Conservation (phyloP, 2,888 invertebrate species). For the Drosophila fungiperda region DNA sequence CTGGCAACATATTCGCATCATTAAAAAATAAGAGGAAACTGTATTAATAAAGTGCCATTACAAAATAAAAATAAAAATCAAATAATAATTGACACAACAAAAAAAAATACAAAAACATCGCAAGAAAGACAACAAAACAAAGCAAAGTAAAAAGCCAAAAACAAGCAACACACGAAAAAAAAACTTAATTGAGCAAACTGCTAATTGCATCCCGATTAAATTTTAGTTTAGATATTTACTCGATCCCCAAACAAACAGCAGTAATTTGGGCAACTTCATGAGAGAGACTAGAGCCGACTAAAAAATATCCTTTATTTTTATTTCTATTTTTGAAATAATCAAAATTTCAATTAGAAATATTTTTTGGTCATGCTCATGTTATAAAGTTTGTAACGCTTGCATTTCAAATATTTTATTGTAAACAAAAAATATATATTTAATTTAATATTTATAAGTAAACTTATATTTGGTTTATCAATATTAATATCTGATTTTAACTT, state of each 20-base stretch:
- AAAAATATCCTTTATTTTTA: conserved; percentile 30
- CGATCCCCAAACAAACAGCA: conserved; percentile 13
- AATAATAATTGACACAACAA: conserved; percentile 7
- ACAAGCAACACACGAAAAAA: conserved; percentile 7
- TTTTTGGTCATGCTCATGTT: not conserved
- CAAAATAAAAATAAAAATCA: conserved; percentile 15
- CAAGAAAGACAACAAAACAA: conserved; percentile 14
- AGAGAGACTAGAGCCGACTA: not conserved
- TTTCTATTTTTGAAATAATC: not conserved
- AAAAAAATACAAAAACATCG: not conserved
- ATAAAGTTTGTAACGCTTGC: not conserved
- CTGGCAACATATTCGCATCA: conserved; percentile 30
- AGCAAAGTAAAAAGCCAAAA: conserved; percentile 6
- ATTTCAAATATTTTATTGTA: not conserved
- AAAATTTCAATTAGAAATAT: not conserved
- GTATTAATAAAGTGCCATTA: conserved; percentile 76
- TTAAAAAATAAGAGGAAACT: conserved; percentile 35
- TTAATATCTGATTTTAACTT: not conserved
- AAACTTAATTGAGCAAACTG: conserved; percentile 32
- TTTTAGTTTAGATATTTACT: conserved; percentile 28
- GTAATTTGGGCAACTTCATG: conserved; percentile 13
- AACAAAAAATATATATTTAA: not conserved
- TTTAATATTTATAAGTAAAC: not conserved
- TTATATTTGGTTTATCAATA: not conserved
- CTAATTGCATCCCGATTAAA: conserved; percentile 16